Conservation (phyloP, 2,797 vertebrate genomes). For the Pampus argenteus region DNA sequence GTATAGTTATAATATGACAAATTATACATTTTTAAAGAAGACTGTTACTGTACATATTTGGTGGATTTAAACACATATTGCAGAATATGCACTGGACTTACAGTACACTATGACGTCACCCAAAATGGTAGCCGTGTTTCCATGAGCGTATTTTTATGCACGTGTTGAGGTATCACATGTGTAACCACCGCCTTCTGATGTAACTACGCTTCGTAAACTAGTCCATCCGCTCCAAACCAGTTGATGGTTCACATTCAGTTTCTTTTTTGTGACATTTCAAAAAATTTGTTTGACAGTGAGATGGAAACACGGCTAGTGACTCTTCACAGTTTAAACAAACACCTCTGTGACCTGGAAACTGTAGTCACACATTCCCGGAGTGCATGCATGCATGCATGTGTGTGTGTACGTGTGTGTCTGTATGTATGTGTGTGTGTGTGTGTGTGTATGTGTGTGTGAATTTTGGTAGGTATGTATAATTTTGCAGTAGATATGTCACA, state of each 20-base stretch:
- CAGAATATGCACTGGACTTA: not conserved
- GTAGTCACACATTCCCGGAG: constrained; percentile 24
- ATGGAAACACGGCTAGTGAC: too few species aligned
- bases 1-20: not conserved
- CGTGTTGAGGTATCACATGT: too few species aligned
- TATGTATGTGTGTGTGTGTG: too few species aligned
- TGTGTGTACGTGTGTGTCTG: too few species aligned
- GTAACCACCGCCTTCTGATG: too few species aligned
- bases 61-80: not conserved
- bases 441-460: not conserved
- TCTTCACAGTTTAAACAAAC: constrained; percentile 18
- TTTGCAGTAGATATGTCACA: constrained; percentile 52
- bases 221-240: too few species aligned
- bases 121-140: too few species aligned
- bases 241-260: too few species aligned
- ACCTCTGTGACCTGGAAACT: not conserved
- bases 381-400: not conserved
- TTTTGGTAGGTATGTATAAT: constrained; percentile 9
- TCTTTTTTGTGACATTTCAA: too few species aligned
- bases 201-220: too few species aligned
- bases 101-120: not conserved
- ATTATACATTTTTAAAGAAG: not conserved
- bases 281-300: too few species aligned
- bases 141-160: too few species aligned
- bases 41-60: not conserved